These are phyloP conservation scores for Tupaia chinensis DNA, from an alignment of 2,113 vertebrate species.

Conservation along the genomic window DNA sequence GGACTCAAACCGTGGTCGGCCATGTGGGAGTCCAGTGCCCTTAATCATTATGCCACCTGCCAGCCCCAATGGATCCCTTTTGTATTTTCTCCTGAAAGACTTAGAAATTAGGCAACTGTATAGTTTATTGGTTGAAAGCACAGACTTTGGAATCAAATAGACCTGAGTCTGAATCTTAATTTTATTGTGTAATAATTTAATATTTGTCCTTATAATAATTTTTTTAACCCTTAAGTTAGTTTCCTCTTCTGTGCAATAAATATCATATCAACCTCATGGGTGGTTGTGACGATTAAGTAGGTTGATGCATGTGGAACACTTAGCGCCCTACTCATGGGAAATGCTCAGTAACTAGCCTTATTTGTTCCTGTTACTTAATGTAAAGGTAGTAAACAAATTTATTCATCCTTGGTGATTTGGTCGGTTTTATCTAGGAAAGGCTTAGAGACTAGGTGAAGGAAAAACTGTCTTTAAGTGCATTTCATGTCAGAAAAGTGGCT, in stretches of 20 bases:
- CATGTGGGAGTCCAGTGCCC: no score
- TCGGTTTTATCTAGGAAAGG: neutral
- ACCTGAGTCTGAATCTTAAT: constrained; percentile 10
- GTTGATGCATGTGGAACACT: neutral
- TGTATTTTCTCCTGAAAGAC: neutral
- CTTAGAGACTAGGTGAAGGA: constrained; percentile 31
- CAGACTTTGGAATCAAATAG: neutral
- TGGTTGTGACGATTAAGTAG: constrained; percentile 13
- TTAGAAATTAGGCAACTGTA: neutral
- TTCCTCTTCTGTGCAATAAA: constrained; percentile 31
- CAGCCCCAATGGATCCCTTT: neutral
- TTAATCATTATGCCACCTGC: no score
- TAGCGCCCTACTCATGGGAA: neutral
- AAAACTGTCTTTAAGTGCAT: neutral
- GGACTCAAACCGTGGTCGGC: no score
- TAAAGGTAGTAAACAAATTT: neutral
- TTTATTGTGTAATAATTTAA: neutral
- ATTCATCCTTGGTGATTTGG: neutral
- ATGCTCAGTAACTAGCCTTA: neutral
- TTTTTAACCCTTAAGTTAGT: constrained; percentile 26
- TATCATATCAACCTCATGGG: neutral
- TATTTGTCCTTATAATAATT: neutral
- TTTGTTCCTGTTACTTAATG: neutral
- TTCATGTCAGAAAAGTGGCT: neutral
- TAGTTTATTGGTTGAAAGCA: neutral